A percentile compares a stretch with the other conserved stretches of the same genome.
Conservation (phyloP, 2,888 invertebrate species). For the Hoplodrina ambigua region DNA sequence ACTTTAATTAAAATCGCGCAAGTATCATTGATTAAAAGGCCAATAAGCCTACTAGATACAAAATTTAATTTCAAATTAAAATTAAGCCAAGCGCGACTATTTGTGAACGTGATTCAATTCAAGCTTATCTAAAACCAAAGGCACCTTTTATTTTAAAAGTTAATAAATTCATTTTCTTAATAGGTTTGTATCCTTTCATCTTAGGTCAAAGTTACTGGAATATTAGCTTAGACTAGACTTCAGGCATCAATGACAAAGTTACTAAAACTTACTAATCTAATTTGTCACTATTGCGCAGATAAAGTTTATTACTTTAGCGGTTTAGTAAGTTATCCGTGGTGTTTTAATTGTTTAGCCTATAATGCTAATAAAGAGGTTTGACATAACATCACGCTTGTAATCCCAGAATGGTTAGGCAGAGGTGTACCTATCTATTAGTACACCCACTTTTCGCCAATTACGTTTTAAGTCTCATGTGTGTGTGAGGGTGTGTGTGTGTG, state of each 20-base stretch:
- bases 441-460: no score
- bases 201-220: slow-evolving; percentile 19
- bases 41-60: no score
- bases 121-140: neutral
- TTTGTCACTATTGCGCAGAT: slow-evolving; percentile 41
- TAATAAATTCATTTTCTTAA: slow-evolving; percentile 5
- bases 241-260: slow-evolving; percentile 35
- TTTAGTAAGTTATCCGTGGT: slow-evolving; percentile 4
- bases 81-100: neutral
- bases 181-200: slow-evolving; percentile 11
- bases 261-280: slow-evolving; percentile 49
- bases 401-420: no score
- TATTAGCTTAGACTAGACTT: slow-evolving; percentile 20
- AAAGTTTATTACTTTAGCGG: slow-evolving; percentile 48
- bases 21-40: neutral
- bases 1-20: neutral
- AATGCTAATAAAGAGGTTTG: no score
- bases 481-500: no score
- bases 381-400: no score
- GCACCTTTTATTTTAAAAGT: slow-evolving; percentile 2
- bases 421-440: no score
- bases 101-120: neutral
- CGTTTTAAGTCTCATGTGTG: no score
- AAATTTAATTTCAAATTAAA: neutral
- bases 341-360: slow-evolving; percentile 3